Base-by-base conservation (phyloP, 2,888 invertebrate genomes). In the Acanthosepion lycidas region DNA sequence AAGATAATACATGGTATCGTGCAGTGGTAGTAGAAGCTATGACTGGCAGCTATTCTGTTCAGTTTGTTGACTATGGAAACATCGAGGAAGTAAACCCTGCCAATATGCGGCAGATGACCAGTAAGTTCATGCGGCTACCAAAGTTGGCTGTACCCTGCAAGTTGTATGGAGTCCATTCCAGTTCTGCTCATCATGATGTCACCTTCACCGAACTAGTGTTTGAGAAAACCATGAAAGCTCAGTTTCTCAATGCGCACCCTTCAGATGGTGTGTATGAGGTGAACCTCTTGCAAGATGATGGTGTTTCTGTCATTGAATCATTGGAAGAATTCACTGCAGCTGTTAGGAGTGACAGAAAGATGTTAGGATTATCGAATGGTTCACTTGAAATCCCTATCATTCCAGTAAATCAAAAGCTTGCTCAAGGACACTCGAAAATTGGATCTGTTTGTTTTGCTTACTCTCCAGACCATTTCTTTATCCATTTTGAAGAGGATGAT, bases 11-110 rank as follows among this genome's bases (percentile, higher is more conserved):
- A 1, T 97, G 97, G 97, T 97, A 97, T 94, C 94, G 97, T 94
- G 96, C 96, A 5, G 94, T 95, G n/a, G 95, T 97, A 8, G 95
- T 95, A n/a, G 95, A 95, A 33, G 94, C 95, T 3, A 94, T 95
- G 6, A 95, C 94, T 49, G 92, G 95, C 42, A 95, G 94, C 94
- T 95, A 96, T 26, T 95, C 96, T 93, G 97, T 97, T 12, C 96
- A 96, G 51, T 97, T 97, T 96, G 96, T 97, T 42, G 97, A 97
- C 95, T 97, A 97, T 95, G 97, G 97, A 20, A 97, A 97, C 91
- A 95, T 95, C 23, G 96, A 96, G 33, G 95, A 95, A 23, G 96
- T 96, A 26, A 94, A 95, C 3, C 95, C 95, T 42, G 93, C 95
- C 33, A 96, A 96, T 91, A 94, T 97, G 23, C 96, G 96, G 94